Conservation (phyloP, 1,140 invertebrate genomes). For the Aphelinus atriplicis region DNA sequence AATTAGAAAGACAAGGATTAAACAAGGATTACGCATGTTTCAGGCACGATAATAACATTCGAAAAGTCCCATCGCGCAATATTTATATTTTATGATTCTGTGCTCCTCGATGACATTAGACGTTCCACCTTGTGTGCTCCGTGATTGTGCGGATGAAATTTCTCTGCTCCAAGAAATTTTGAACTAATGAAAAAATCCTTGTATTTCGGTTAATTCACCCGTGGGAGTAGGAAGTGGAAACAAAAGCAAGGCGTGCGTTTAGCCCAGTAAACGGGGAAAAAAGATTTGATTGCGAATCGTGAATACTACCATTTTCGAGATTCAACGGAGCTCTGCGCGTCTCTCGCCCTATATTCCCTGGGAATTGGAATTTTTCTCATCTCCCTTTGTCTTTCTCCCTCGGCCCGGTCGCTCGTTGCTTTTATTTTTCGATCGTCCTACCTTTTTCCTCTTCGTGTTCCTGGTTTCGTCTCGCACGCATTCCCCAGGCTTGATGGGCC, state of each 20-base stretch:
- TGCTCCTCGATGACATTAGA: too few relatives aligned
- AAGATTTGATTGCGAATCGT: constrained; percentile 31
- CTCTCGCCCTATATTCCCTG: constrained; percentile 4
- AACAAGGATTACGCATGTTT: constrained; percentile 21
- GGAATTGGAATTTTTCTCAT: constrained; percentile 32
- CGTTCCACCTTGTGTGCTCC: too few relatives aligned
- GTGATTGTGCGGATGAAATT: background rate
- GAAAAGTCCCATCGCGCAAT: background rate
- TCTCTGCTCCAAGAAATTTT: background rate
- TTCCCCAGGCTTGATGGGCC: too few relatives aligned
- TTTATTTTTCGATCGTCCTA: constrained; percentile 29
- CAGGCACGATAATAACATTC: background rate
- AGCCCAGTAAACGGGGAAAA: background rate
- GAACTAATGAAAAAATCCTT: background rate
- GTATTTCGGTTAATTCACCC: constrained; percentile 16
- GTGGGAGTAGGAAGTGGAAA: constrained; percentile 2
- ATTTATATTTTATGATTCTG: too few relatives aligned
- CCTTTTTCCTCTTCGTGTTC: background rate
- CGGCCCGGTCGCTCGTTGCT: background rate
- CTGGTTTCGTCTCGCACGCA: too few relatives aligned
- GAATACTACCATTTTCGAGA: constrained; percentile 31
- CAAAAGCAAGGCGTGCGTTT: background rate
- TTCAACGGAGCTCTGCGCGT: constrained; percentile 3
- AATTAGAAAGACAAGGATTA: background rate
- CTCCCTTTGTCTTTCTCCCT: constrained; percentile 22